Percentiles rank a stretch among this genome's conserved stretches.
These are phyloP conservation scores for Rallus limicola DNA, from an alignment of 2,113 vertebrate species.

Conservation along the genomic window DNA sequence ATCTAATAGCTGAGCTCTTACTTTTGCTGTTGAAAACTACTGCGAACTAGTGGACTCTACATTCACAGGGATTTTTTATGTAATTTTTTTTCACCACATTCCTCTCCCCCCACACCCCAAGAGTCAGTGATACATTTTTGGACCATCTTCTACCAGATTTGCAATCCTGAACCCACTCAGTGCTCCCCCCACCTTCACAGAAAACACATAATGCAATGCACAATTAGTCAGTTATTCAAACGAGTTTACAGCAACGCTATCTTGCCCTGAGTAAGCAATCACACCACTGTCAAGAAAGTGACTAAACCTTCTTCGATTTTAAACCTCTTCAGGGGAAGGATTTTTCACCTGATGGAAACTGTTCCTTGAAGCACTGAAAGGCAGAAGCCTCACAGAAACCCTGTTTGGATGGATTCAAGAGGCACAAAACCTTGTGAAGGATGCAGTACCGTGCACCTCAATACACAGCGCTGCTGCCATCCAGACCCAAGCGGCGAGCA, in stretches of 20 bases:
- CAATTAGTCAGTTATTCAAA: not conserved
- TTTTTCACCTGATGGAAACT: not conserved
- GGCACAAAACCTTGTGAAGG: not conserved
- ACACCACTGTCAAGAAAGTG: not conserved
- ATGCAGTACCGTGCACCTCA: accelerated
- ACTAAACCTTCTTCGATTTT: not conserved
- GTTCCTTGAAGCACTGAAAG: not conserved
- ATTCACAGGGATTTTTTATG: not conserved
- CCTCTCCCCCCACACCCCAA: not conserved
- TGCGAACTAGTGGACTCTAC: not conserved
- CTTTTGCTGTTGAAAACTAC: not conserved
- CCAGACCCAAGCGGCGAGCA: not conserved
- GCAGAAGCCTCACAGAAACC: not conserved
- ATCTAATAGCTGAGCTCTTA: not conserved
- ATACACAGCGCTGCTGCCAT: not conserved
- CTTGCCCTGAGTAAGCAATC: not conserved
- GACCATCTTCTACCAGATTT: not conserved
- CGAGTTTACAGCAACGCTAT: not conserved
- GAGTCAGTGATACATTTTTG: not conserved
- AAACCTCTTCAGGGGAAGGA: conserved; percentile 20
- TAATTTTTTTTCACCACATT: accelerated
- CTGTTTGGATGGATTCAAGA: not conserved
- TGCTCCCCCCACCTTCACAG: not conserved
- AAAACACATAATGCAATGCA: not conserved
- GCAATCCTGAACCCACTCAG: accelerated